Conservation (phyloP, 92 coral and sea anemone species). For the Ricordea florida region DNA sequence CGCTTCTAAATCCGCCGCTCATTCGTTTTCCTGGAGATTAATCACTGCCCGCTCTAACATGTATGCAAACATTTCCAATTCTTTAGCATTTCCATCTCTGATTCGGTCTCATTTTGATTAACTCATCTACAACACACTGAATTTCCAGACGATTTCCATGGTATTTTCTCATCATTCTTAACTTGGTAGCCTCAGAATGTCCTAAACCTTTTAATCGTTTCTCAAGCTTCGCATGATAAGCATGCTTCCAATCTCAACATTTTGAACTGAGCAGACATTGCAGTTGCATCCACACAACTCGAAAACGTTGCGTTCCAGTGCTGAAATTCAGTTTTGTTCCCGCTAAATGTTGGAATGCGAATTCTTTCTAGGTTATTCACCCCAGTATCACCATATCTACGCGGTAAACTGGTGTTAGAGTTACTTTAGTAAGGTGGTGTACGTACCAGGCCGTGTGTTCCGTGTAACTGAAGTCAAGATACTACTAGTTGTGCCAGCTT, state of each 20-base stretch:
- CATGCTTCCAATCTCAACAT: conserved; percentile 56
- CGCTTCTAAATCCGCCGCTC: conserved; percentile 56
- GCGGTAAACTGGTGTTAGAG: neutral
- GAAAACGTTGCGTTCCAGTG: conserved; percentile 54
- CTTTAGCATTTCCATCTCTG: conserved; percentile 48
- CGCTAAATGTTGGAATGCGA: conserved; percentile 39
- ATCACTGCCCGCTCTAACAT: conserved; percentile 42
- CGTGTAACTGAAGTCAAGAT: neutral
- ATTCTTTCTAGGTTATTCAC: conserved; percentile 11
- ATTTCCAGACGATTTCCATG: conserved; percentile 64
- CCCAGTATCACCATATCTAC: neutral
- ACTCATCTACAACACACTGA: conserved; percentile 46
- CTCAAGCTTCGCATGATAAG: conserved; percentile 49
- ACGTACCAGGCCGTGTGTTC: conserved; percentile 1
- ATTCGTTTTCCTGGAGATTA: conserved; percentile 32
- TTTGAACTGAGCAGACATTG: conserved; percentile 48
- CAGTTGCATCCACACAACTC: conserved; percentile 60
- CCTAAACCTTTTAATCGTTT: conserved; percentile 54
- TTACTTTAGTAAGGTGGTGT: neutral
- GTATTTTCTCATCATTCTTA: conserved; percentile 45
- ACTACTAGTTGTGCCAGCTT: conserved; percentile 3
- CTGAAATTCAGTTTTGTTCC: conserved; percentile 58
- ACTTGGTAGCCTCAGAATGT: conserved; percentile 44
- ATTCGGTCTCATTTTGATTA: conserved; percentile 34
- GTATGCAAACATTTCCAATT: conserved; percentile 46